A percentile compares a stretch with the other conserved stretches of the same genome.
These are phyloP conservation scores for Crambe crambe DNA, from an alignment of 37 sponge, comb jelly and placozoan genomes.

Conservation along the genomic window DNA sequence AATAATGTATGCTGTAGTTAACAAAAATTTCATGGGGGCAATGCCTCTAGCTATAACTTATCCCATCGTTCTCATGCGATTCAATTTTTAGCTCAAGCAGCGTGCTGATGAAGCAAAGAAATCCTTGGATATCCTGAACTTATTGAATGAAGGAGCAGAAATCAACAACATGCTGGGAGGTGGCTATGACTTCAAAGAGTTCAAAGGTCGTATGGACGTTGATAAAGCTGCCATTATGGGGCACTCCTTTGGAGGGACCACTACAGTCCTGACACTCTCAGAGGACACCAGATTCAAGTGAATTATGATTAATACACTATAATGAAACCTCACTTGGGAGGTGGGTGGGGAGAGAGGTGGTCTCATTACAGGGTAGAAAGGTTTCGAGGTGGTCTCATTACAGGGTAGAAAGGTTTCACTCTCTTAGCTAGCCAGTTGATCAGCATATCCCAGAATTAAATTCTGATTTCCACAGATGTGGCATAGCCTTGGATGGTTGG, in stretches of 20 bases:
- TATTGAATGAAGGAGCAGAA: constrained; percentile 46
- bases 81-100: constrained; percentile 38
- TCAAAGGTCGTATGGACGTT: constrained; percentile 61
- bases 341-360: background rate
- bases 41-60: no score
- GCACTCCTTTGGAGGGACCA: constrained; percentile 77
- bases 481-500: constrained; percentile 70
- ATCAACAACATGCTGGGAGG: constrained; percentile 42
- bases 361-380: background rate
- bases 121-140: constrained; percentile 45
- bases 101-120: constrained; percentile 31
- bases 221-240: constrained; percentile 65
- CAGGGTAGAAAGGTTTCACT: background rate
- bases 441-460: background rate
- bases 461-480: constrained; percentile 53
- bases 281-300: constrained; percentile 67
- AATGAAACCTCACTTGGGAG: background rate
- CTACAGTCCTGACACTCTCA: constrained; percentile 59
- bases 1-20: no score
- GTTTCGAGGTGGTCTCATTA: background rate
- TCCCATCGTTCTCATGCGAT: no score
- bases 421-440: no score
- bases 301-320: background rate
- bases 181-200: constrained; percentile 55
- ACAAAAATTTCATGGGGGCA: no score